phyloP scores from a whole-genome alignment of 2,888 invertebrate species.

The Polydrusus pterygomalis region DNA sequence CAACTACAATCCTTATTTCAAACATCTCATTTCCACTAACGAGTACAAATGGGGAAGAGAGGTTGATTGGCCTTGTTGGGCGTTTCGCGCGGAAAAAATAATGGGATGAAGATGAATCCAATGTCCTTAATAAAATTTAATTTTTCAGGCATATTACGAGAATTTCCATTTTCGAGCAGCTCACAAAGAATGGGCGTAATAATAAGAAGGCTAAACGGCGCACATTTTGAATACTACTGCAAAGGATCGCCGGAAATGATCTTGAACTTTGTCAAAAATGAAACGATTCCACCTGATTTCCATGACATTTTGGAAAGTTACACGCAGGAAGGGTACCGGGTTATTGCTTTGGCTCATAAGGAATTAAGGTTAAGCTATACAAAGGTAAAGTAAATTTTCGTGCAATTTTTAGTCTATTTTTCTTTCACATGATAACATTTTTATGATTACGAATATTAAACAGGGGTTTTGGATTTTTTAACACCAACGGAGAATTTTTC shows the following conservation, averaged over 20 bases:
- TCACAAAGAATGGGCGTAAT: slow-evolving; percentile 94
- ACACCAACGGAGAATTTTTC: no score
- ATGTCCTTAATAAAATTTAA: no score
- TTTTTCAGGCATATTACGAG: slow-evolving; percentile 79
- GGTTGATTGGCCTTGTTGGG: no score
- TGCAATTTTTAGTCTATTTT: no score
- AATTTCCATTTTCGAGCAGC: slow-evolving; percentile 87
- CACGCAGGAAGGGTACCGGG: slow-evolving; percentile 94
- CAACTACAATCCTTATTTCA: no score
- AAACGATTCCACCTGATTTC: slow-evolving; percentile 89
- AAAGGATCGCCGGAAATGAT: slow-evolving; percentile 93
- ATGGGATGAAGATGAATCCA: no score
- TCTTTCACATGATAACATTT: no score
- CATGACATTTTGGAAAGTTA: slow-evolving; percentile 86
- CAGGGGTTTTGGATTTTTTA: no score
- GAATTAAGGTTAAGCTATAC: slow-evolving; percentile 81
- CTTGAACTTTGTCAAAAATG: slow-evolving; percentile 82
- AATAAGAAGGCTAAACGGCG: slow-evolving; percentile 79
- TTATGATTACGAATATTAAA: no score
- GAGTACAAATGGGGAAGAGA: no score
- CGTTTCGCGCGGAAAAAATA: no score
- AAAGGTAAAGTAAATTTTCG: slow-evolving; percentile 43
- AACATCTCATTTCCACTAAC: no score
- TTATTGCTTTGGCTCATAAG: slow-evolving; percentile 91
- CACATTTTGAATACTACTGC: slow-evolving; percentile 69